Evolutionary conservation across 2,888 invertebrate genomes (phyloP).

Genomic region (Eristalis tenax): DNA sequence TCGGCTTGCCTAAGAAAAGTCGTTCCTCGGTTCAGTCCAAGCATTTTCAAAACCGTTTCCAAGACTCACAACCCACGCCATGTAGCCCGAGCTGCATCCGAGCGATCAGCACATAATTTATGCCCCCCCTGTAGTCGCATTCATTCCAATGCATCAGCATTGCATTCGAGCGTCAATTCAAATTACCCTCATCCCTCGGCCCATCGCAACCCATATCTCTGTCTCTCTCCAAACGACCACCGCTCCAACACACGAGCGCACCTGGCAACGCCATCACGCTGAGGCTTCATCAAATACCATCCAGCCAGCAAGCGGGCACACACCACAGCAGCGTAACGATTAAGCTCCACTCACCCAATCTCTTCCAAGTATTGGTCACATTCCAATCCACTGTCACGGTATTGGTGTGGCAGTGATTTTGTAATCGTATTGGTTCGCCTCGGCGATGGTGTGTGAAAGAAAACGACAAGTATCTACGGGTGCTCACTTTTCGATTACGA

Average conservation of each 20-base stretch:
- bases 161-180: slow-evolving; percentile 15
- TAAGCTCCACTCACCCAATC: slow-evolving; percentile 61
- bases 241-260: not conserved
- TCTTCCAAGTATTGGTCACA: slow-evolving; percentile 49
- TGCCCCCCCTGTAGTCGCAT: not conserved
- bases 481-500: slow-evolving; percentile 71
- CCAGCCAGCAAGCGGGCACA: slow-evolving; percentile 1
- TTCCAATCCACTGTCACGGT: slow-evolving; percentile 58
- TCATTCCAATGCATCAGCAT: slow-evolving; percentile 4
- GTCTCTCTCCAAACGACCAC: not conserved
- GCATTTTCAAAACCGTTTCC: not conserved
- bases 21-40: too few species aligned
- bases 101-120: not conserved
- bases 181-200: slow-evolving; percentile 9
- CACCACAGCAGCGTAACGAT: slow-evolving; percentile 51
- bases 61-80: not conserved
- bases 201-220: not conserved
- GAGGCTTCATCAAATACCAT: slow-evolving; percentile 36
- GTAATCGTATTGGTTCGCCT: slow-evolving; percentile 60
- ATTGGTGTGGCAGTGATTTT: slow-evolving; percentile 68
- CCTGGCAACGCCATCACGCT: slow-evolving; percentile 59
- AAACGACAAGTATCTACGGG: slow-evolving; percentile 61
- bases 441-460: not conserved
- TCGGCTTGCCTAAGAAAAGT: too few species aligned
- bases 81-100: not conserved